These are phyloP conservation scores for Megalurothrips usitatus DNA, from an alignment of 2,888 invertebrate genomes.

Conservation along the genomic window DNA sequence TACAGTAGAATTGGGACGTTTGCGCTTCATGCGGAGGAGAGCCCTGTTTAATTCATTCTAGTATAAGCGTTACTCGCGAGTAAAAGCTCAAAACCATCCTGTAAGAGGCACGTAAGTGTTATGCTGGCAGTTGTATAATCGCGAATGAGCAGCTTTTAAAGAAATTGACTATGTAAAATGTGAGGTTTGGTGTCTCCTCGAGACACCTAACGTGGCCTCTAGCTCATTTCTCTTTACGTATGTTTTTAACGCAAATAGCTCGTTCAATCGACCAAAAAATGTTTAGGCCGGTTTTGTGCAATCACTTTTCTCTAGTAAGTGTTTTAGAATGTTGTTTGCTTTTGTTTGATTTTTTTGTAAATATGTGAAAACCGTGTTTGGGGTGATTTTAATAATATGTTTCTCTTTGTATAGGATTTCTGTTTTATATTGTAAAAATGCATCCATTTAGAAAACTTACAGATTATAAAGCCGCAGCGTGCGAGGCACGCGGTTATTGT, in stretches of 20 bases:
- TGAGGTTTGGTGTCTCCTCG: not conserved
- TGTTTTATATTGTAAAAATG: not conserved
- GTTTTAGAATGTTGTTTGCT: not conserved
- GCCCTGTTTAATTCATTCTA: not conserved
- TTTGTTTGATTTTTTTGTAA: not conserved
- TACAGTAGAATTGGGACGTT: not conserved
- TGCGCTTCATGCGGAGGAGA: not conserved
- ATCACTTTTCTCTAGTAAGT: not conserved
- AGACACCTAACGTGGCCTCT: not conserved
- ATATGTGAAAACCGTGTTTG: not conserved
- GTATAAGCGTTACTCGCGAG: not conserved
- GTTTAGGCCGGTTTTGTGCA: not conserved
- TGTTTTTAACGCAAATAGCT: not conserved
- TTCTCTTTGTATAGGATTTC: not conserved
- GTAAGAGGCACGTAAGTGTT: not conserved
- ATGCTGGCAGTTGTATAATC: not conserved
- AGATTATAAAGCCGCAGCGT: not conserved
- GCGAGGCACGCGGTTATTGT: constrained; percentile 1
- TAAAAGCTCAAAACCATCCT: not conserved
- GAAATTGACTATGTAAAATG: not conserved
- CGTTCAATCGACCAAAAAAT: not conserved
- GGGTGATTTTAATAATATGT: not conserved
- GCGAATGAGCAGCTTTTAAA: no score
- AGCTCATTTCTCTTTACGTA: not conserved
- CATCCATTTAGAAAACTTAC: not conserved